phyloP scores from a whole-genome alignment of 1,140 invertebrate species.

The Ostrea edulis region DNA sequence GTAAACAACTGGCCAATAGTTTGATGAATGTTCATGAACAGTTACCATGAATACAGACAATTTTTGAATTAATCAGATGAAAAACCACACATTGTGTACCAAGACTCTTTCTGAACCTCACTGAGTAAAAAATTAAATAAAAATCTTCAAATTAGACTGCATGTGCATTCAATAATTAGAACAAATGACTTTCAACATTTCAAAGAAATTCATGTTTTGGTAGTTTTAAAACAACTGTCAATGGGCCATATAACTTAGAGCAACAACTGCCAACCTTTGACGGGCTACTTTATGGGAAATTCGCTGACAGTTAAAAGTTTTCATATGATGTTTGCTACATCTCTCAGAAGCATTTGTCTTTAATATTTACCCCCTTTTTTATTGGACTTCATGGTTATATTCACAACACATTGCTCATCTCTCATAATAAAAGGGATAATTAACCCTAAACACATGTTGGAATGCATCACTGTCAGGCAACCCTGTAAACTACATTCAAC shows the following conservation, averaged over 20 bases:
- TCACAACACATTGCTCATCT: slow-evolving; percentile 25
- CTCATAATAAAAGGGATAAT: slow-evolving; percentile 27
- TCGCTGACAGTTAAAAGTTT: background rate
- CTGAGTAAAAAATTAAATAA: too few species aligned
- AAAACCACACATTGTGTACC: too few species aligned
- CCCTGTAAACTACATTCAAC: background rate
- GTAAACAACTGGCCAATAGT: too few species aligned
- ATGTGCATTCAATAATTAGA: background rate
- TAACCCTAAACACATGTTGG: slow-evolving; percentile 2
- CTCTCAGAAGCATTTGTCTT: slow-evolving; percentile 15
- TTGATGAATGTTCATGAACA: too few species aligned
- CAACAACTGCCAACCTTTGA: slow-evolving; percentile 11
- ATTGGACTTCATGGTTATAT: slow-evolving; percentile 35
- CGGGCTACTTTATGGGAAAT: background rate
- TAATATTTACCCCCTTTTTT: background rate
- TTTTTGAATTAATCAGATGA: too few species aligned
- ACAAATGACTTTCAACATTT: background rate
- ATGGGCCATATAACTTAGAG: background rate
- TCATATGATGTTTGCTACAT: slow-evolving; percentile 3
- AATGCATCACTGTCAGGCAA: slow-evolving; percentile 12
- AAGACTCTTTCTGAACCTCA: too few species aligned
- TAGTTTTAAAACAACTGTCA: slow-evolving; percentile 20
- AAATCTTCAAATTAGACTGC: too few species aligned
- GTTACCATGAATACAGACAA: too few species aligned
- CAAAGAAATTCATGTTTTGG: background rate